Conservation (phyloP, 92 coral and sea anemone species). For the Porites evermanni region DNA sequence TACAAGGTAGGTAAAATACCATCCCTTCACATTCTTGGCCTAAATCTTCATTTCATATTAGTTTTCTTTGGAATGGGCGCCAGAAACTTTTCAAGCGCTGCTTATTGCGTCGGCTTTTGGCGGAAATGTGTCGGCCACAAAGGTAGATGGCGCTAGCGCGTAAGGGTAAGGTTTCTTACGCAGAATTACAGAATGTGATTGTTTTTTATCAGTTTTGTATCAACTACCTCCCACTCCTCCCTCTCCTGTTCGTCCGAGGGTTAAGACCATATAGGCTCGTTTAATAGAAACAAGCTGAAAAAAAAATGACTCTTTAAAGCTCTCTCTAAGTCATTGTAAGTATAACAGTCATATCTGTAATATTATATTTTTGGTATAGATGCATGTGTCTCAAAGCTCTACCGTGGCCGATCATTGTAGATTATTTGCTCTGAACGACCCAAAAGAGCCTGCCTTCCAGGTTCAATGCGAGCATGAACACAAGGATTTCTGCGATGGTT, state of each 20-base stretch:
- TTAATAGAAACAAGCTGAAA: not conserved
- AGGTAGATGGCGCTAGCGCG: no score
- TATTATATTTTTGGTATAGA: not conserved
- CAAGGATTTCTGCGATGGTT: constrained; percentile 20
- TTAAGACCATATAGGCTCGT: not conserved
- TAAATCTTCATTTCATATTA: no score
- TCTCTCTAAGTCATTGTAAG: not conserved
- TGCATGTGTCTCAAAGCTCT: constrained; percentile 31
- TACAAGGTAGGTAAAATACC: no score
- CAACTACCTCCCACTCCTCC: constrained; percentile 3
- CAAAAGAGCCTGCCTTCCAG: not conserved
- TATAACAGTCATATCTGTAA: not conserved
- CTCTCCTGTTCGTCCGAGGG: constrained; percentile 8
- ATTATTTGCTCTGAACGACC: constrained; percentile 32
- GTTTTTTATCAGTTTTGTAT: no score
- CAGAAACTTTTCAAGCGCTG: no score
- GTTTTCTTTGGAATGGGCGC: no score
- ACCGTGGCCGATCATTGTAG: constrained; percentile 50
- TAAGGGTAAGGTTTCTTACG: no score
- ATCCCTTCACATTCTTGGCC: no score
- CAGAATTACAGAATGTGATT: no score
- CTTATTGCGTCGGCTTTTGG: no score
- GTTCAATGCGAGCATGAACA: constrained; percentile 23
- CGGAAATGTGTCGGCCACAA: no score
- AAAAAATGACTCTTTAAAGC: not conserved